phyloP scores from a whole-genome alignment of 2,797 vertebrate species.

The Chromis chromis region DNA sequence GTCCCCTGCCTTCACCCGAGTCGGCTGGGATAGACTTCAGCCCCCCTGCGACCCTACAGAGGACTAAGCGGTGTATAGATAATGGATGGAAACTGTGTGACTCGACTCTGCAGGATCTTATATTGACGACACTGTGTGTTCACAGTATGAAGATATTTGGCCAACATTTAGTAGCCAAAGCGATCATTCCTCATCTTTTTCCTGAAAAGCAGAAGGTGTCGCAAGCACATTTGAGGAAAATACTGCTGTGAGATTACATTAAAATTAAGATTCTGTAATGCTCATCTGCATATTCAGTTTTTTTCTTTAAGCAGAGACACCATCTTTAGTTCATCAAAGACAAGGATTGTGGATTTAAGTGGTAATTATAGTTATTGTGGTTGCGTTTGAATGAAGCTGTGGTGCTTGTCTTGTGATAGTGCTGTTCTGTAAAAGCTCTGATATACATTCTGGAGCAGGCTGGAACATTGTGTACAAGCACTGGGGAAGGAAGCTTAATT shows the following conservation, averaged over 20 bases:
- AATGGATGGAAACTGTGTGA: no score
- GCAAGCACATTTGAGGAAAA: neutral
- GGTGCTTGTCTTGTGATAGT: conserved; percentile 1
- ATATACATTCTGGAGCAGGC: neutral
- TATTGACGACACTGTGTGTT: no score
- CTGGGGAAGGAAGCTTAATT: neutral
- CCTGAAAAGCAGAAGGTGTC: conserved; percentile 9
- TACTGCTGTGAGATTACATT: neutral
- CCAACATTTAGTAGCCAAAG: neutral
- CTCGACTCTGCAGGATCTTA: no score
- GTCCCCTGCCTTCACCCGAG: no score
- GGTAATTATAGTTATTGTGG: conserved; percentile 15
- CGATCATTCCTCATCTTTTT: conserved; percentile 6
- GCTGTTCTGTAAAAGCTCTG: neutral
- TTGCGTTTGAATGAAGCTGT: conserved; percentile 18
- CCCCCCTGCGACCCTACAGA: no score
- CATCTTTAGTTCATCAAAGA: conserved; percentile 16
- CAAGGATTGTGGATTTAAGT: neutral
- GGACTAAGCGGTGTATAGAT: no score
- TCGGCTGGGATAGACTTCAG: no score
- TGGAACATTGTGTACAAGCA: conserved; percentile 4
- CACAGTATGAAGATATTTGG: no score
- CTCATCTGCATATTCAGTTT: conserved; percentile 7
- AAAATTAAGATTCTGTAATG: neutral
- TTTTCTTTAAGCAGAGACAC: neutral